Evolutionary conservation across 2,797 vertebrate genomes (phyloP), one percentile per base, ranked within the genome.

Genomic region (Esox masquinongy): DNA sequence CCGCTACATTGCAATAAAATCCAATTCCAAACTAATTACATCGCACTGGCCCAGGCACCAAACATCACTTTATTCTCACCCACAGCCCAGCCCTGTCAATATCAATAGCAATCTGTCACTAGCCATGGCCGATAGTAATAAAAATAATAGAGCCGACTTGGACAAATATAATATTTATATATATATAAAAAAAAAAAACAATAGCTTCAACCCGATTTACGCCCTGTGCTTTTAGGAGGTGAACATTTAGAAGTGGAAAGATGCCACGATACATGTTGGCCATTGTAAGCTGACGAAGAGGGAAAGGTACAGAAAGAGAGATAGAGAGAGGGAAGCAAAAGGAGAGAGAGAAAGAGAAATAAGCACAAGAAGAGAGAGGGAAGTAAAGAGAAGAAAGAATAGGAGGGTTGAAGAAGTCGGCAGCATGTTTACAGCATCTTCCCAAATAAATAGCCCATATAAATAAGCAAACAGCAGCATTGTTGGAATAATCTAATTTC

Each of bases 401-500:
- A 53, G 66, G 43, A 66, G 50, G 43, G 67, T 15, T 80, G 89
- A 76, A 74, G 86, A 76, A 83, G 81, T 78, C 80, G 87, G 80
- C 82, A 83, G 39, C 49, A 79, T 69, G 76, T 68, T 72, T 75
- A 77, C 82, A 24, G 50, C 3, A 69, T 63, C 49, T 61, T n/a
- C 14, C 29, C 29, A 66, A 74, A 71, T 70, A 5, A 72, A 78
- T 22, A 68, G 63, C 64, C 29, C 22, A 67, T 67, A 72, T 1
- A 71, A 12, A 72, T 72, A 74, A 67, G 59, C 72, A 80, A 84
- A 84, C 74, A 78, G 77, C 78, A 81, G 80, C 78, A 82, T 76
- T 6, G 9, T 74, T 80, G 75, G 77, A 70, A 61, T 85, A 79
- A 92, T 87, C 81, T 84, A 70, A 81, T 89, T 87, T 84, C 85